Evolutionary conservation across 2,113 vertebrate genomes (phyloP).

Genomic region (Tor tambroides): DNA sequence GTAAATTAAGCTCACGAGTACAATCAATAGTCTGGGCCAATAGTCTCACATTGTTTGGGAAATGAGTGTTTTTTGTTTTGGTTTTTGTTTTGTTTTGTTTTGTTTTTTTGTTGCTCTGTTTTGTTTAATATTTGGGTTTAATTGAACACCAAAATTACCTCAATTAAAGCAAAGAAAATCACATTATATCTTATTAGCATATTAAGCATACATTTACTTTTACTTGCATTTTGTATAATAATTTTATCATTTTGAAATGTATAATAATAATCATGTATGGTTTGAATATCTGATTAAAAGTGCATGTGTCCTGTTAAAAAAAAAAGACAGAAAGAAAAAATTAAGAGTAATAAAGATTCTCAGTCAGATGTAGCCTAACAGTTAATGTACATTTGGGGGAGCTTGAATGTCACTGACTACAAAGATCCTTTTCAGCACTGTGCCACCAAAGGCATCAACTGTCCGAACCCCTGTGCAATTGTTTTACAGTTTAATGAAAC

Average conservation of each 20-base stretch:
- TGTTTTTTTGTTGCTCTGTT: no score
- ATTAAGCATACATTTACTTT: neutral
- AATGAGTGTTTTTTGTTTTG: neutral
- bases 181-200: neutral
- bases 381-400: neutral
- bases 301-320: neutral
- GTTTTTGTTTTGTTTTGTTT: neutral
- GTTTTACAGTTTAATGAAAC: conserved; percentile 35
- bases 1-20: neutral
- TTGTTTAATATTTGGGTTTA: neutral
- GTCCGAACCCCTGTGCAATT: neutral
- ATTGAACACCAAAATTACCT: neutral
- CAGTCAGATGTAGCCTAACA: neutral
- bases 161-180: neutral
- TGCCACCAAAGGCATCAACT: neutral
- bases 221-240: neutral
- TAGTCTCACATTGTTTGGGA: neutral
- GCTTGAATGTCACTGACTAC: neutral
- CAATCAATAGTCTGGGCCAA: neutral
- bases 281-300: neutral
- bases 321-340: neutral
- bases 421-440: conserved; percentile 2
- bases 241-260: neutral
- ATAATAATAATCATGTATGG: neutral
- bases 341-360: neutral